Percentiles rank a stretch among this genome's conserved stretches.
phyloP scores from a whole-genome alignment of 1,140 invertebrate species.

The Leptonema lineaticorne region DNA sequence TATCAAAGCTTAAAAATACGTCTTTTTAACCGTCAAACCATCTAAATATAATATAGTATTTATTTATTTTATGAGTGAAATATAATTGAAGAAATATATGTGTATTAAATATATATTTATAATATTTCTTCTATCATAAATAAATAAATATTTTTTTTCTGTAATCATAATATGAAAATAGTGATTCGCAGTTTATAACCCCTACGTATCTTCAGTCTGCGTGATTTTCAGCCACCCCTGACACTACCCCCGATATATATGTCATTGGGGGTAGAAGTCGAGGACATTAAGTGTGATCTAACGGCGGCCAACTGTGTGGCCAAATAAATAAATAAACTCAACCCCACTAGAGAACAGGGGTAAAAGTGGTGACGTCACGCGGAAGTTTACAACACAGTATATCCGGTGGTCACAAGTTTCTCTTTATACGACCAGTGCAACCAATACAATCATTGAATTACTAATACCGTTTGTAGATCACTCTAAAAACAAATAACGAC shows the following conservation, averaged over 20 bases:
- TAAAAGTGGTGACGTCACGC: conserved; percentile 20
- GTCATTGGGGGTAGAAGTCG: conserved; percentile 38
- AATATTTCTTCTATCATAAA: no score
- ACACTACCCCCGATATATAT: conserved; percentile 39
- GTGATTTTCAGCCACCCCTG: conserved; percentile 16
- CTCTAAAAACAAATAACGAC: no score
- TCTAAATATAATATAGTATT: not conserved
- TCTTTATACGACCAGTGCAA: not conserved
- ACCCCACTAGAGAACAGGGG: conserved; percentile 5
- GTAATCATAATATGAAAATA: no score
- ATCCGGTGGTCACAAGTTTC: not conserved
- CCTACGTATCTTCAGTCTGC: not conserved
- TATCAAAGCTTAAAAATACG: no score
- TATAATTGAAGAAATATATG: no score
- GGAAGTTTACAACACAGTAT: conserved; percentile 15
- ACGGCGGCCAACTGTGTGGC: conserved; percentile 35
- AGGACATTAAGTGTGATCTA: conserved; percentile 43
- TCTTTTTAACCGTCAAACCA: no score
- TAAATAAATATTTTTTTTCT: no score
- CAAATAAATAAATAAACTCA: conserved; percentile 42
- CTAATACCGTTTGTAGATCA: no score
- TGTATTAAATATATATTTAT: no score
- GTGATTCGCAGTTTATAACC: not conserved
- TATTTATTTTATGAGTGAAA: not conserved
- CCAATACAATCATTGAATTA: not conserved